Evolutionary conservation across 2,888 invertebrate species (phyloP).

Genomic region (Cheilosia impressa): DNA sequence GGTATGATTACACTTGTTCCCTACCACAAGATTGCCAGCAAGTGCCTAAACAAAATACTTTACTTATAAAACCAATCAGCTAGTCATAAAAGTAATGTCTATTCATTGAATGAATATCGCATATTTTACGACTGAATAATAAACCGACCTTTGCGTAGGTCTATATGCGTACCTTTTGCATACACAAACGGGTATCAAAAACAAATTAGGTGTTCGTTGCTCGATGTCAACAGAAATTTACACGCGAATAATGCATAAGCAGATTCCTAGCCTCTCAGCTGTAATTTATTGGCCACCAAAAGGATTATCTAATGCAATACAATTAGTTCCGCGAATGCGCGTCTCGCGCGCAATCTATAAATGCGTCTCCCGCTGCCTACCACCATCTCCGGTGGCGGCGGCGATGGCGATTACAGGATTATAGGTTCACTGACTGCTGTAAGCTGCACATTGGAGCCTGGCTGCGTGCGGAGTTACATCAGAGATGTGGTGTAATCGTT

Average conservation of each 20-base stretch:
- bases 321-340: constrained; percentile 28
- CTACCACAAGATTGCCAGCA: not conserved
- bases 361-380: constrained; percentile 1
- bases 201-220: not conserved
- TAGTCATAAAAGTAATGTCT: not conserved
- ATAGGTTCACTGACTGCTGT: constrained; percentile 21
- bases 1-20: not conserved
- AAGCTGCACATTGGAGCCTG: constrained; percentile 25
- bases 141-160: constrained; percentile 17
- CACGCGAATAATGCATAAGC: not conserved
- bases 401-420: constrained; percentile 21
- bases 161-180: not conserved
- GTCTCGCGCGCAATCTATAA: constrained; percentile 10
- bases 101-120: constrained; percentile 12
- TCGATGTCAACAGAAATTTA: constrained; percentile 30
- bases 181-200: not conserved
- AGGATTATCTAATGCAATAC: constrained; percentile 35
- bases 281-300: constrained; percentile 29
- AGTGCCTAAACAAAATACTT: not conserved
- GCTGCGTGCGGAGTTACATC: constrained; percentile 23
- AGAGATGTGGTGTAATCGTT: constrained; percentile 27
- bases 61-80: constrained; percentile 1
- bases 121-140: constrained; percentile 23
- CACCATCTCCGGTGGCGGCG: not conserved
- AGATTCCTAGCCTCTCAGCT: constrained; percentile 5